A percentile compares a stretch with the other conserved stretches of the same genome.
Conservation (phyloP, 2,888 invertebrate genomes). For the Oscheius sp. region DNA sequence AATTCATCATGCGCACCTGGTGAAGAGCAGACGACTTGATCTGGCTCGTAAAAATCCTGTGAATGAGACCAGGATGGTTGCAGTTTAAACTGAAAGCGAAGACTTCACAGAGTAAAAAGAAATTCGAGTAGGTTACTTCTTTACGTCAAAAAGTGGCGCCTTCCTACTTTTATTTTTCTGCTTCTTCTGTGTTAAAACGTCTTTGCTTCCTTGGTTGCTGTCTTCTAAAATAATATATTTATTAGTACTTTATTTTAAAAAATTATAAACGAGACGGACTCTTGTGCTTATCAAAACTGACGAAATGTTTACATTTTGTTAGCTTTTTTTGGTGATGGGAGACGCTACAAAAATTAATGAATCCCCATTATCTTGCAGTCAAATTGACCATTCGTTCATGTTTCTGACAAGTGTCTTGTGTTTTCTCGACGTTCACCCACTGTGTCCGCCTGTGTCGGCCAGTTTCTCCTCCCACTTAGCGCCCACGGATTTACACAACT, state of each 20-base stretch:
- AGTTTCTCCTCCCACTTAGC: slow-evolving; percentile 34
- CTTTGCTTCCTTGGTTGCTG: too few species aligned
- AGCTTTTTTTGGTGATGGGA: too few species aligned
- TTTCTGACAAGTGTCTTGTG: slow-evolving; percentile 21
- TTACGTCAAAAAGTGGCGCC: slow-evolving; percentile 16
- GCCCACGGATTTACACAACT: slow-evolving; percentile 37
- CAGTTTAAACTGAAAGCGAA: slow-evolving; percentile 32
- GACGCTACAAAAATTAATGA: too few species aligned
- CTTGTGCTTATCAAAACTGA: too few species aligned
- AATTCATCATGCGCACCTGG: too few species aligned
- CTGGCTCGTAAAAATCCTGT: slow-evolving; percentile 27
- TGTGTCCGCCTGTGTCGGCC: slow-evolving; percentile 33
- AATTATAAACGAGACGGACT: too few species aligned
- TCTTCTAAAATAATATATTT: too few species aligned
- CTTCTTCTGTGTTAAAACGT: neutral
- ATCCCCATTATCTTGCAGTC: too few species aligned
- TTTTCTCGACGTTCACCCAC: slow-evolving; percentile 23
- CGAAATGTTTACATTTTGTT: neutral
- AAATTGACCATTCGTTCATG: slow-evolving; percentile 1
- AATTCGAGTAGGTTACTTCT: slow-evolving; percentile 17
- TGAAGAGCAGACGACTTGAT: slow-evolving; percentile 9
- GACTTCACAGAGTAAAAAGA: slow-evolving; percentile 6
- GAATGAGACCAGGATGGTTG: slow-evolving; percentile 28
- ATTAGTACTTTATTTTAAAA: neutral
- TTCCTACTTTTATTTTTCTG: neutral